Evolutionary conservation across 2,888 invertebrate genomes (phyloP).

Genomic region (Mimumesa dahlbomi): DNA sequence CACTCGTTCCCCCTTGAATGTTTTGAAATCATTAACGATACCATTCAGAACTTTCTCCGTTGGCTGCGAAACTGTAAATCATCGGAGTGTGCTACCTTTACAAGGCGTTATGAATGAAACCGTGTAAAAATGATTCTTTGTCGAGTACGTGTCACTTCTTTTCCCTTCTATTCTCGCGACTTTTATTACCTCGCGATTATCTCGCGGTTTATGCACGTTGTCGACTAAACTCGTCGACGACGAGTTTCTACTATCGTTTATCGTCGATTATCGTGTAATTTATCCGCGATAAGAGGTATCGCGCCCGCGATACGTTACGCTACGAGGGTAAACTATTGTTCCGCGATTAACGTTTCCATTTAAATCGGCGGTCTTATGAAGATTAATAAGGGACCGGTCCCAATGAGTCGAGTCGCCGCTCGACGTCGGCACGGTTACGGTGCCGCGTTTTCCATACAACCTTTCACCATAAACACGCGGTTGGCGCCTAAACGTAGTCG

Average conservation of each 20-base stretch:
- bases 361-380: slow-evolving; percentile 37
- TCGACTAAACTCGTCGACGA: slow-evolving; percentile 23
- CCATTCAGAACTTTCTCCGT: too few relatives aligned
- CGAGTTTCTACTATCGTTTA: slow-evolving; percentile 40
- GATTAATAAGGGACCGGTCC: slow-evolving; percentile 54
- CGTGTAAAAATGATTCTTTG: too few relatives aligned
- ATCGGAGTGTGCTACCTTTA: too few relatives aligned
- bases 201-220: too few relatives aligned
- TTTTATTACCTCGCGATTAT: not conserved
- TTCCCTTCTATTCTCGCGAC: too few relatives aligned
- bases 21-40: too few relatives aligned
- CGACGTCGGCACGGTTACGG: slow-evolving; percentile 15
- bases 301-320: slow-evolving; percentile 21
- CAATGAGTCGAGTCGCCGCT: slow-evolving; percentile 18
- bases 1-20: too few relatives aligned
- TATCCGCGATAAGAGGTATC: slow-evolving; percentile 19
- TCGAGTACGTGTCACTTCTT: too few relatives aligned
- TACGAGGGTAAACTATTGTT: slow-evolving; percentile 45
- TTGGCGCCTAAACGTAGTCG: slow-evolving; percentile 51
- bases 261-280: slow-evolving; percentile 37
- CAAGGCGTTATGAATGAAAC: too few relatives aligned
- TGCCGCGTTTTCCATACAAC: slow-evolving; percentile 46
- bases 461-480: slow-evolving; percentile 56
- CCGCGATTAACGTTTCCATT: slow-evolving; percentile 20
- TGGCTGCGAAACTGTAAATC: too few relatives aligned